Percentiles rank a stretch among this genome's conserved stretches.
These are phyloP conservation scores for Drosophila sp. DNA, from an alignment of 1,140 invertebrate genomes.

Conservation along the genomic window DNA sequence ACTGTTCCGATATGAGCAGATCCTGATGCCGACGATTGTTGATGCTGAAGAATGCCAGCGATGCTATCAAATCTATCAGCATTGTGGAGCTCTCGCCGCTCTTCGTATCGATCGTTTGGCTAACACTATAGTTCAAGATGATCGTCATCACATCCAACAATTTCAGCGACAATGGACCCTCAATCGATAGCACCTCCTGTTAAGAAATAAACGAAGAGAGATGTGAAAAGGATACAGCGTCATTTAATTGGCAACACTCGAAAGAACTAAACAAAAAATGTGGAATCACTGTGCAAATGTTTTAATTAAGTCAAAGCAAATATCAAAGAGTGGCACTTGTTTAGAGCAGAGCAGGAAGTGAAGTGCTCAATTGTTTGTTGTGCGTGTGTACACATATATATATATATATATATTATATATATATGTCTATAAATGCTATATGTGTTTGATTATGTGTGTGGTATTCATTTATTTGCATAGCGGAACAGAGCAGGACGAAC, in stretches of 20 bases:
- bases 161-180: conserved; percentile 92
- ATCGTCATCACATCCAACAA: conserved; percentile 95
- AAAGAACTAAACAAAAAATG: conserved; percentile 43
- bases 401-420: too few relatives aligned
- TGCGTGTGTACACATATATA: conserved; percentile 23
- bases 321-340: conserved; percentile 78
- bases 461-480: conserved; percentile 73
- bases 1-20: conserved; percentile 74
- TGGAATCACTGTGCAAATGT: conserved; percentile 78
- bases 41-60: conserved; percentile 86
- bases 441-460: conserved; percentile 47
- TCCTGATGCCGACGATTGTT: conserved; percentile 86
- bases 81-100: conserved; percentile 85
- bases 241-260: conserved; percentile 72
- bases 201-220: background rate
- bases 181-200: conserved; percentile 93
- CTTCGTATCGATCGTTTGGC: conserved; percentile 84
- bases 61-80: conserved; percentile 86
- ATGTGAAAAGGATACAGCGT: conserved; percentile 3
- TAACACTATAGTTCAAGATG: conserved; percentile 92
- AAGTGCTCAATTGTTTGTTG: conserved; percentile 63
- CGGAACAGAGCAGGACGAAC: conserved; percentile 43
- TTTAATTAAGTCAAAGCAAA: conserved; percentile 83
- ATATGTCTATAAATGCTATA: too few relatives aligned
- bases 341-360: conserved; percentile 74